phyloP scores from a whole-genome alignment of 2,888 invertebrate genomes.

The Tiliacea aurago region DNA sequence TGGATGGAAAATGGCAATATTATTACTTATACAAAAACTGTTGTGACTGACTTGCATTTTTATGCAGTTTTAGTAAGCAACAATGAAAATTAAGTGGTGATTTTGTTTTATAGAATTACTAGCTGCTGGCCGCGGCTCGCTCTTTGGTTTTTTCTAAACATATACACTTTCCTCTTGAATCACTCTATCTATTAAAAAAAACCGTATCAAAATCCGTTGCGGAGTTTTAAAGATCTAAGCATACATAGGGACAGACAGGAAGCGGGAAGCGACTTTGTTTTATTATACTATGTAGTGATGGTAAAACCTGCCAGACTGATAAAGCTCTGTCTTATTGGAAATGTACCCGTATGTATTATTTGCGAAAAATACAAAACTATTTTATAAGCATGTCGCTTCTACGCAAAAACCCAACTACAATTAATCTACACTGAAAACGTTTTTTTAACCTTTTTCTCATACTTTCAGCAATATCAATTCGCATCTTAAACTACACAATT shows the following conservation, averaged over 20 bases:
- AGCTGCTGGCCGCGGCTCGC: too few relatives aligned
- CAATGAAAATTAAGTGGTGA: background rate
- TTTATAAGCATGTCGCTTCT: background rate
- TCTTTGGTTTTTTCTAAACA: too few relatives aligned
- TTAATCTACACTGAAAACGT: background rate
- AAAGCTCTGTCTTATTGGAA: background rate
- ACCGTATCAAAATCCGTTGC: too few relatives aligned
- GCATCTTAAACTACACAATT: conserved; percentile 6
- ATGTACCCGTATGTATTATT: background rate
- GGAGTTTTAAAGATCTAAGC: too few relatives aligned
- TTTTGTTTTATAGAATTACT: background rate
- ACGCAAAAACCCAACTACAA: background rate
- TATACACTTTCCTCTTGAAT: too few relatives aligned
- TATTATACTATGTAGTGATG: too few relatives aligned
- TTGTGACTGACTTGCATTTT: background rate
- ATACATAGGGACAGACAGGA: too few relatives aligned
- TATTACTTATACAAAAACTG: conserved; percentile 22
- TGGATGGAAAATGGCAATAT: conserved; percentile 18
- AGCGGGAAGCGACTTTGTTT: too few relatives aligned
- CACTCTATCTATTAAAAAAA: too few relatives aligned
- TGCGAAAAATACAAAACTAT: background rate
- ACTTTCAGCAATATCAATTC: conserved; percentile 22
- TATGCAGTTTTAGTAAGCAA: background rate
- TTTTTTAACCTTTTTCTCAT: background rate
- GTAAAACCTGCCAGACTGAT: background rate